phyloP scores from a whole-genome alignment of 2,888 invertebrate species.

The Germaria angustata region DNA sequence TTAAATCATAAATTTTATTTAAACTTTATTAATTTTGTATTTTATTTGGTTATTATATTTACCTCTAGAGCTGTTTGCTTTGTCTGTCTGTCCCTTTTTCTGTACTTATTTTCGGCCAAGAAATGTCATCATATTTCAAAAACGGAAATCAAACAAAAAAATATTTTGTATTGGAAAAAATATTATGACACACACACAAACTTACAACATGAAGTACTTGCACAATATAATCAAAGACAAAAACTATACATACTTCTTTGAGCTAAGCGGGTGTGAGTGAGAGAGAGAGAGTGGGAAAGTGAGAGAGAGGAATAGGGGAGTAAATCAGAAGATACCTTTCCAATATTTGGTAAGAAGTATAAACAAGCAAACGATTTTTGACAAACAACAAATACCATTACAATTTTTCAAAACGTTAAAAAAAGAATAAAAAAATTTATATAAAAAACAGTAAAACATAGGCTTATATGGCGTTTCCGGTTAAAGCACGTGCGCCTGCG shows the following conservation, averaged over 20 bases:
- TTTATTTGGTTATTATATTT: conserved; percentile 24
- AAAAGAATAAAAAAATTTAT: conserved; percentile 4
- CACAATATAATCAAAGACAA: conserved; percentile 41
- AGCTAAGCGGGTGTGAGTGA: too few relatives aligned
- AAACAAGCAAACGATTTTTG: conserved; percentile 41
- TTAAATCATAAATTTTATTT: conserved; percentile 64
- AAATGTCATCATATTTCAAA: conserved; percentile 74
- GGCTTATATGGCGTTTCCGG: conserved; percentile 74
- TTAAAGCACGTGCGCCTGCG: conserved; percentile 77
- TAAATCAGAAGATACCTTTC: conserved; percentile 65
- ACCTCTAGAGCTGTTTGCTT: conserved; percentile 13
- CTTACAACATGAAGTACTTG: conserved; percentile 21
- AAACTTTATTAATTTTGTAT: conserved; percentile 39
- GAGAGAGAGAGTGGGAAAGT: neutral
- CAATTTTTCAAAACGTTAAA: conserved; percentile 4
- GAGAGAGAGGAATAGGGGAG: conserved; percentile 67
- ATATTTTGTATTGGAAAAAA: neutral
- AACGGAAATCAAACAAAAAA: conserved; percentile 72
- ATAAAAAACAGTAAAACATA: conserved; percentile 42
- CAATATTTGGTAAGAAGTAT: conserved; percentile 36
- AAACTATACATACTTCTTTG: neutral
- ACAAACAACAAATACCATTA: conserved; percentile 60
- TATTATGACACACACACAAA: conserved; percentile 20
- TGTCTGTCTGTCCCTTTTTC: neutral
- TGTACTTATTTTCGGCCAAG: conserved; percentile 70